phyloP scores from a whole-genome alignment of 2,797 vertebrate species.

The Catostomus latipinnis region DNA sequence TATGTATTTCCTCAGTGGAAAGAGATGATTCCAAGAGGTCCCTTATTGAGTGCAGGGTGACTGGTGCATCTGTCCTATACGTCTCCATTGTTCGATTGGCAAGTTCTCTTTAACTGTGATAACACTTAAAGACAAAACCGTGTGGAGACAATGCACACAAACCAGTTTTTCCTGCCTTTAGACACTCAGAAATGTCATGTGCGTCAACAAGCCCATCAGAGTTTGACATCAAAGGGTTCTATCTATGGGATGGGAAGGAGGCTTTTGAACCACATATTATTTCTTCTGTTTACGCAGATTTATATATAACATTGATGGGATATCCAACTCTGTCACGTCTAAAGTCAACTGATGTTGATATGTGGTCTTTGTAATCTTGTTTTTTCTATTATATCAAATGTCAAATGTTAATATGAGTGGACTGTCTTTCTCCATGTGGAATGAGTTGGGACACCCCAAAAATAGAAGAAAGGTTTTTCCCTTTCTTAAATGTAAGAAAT shows the following conservation, averaged over 20 bases:
- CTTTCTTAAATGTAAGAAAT: too few relatives aligned
- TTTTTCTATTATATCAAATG: too few relatives aligned
- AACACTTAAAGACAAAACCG: conserved; percentile 32
- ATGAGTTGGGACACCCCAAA: too few relatives aligned
- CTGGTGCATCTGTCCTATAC: neutral
- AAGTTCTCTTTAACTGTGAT: neutral
- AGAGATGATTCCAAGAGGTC: conserved; percentile 28
- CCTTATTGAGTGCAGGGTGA: neutral
- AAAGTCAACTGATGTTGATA: neutral
- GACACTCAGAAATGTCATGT: conserved; percentile 33
- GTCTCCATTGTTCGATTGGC: conserved; percentile 42
- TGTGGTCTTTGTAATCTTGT: too few relatives aligned
- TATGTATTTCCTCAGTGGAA: conserved; percentile 11
- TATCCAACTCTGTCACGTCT: conserved; percentile 27
- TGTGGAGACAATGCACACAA: conserved; percentile 64
- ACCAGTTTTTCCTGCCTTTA: conserved; percentile 74
- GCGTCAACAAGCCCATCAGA: conserved; percentile 47
- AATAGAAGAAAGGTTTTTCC: too few relatives aligned
- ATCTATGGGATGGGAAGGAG: conserved; percentile 25
- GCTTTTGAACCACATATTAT: neutral
- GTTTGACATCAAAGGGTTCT: conserved; percentile 60
- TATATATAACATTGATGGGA: conserved; percentile 7
- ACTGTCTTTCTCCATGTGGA: too few relatives aligned
- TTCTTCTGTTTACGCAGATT: neutral
- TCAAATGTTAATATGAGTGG: too few relatives aligned